Evolutionary conservation across 2,888 invertebrate species (phyloP).

Genomic region (Neria commutata): DNA sequence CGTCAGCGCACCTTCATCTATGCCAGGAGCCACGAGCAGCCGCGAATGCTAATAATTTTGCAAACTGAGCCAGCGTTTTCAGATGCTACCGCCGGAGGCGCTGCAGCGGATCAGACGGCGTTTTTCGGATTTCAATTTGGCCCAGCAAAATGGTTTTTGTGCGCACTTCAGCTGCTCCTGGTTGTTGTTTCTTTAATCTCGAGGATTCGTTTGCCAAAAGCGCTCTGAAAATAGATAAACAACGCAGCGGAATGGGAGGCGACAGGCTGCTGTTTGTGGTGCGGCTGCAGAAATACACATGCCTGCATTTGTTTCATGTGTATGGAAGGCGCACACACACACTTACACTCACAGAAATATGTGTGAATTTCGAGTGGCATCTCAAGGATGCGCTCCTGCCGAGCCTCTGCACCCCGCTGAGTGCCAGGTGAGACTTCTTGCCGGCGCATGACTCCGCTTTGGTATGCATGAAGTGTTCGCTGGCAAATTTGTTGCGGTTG

Average conservation of each 20-base stretch:
- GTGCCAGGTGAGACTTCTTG: slow-evolving; percentile 2
- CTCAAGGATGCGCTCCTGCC: slow-evolving; percentile 2
- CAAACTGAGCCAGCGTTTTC: slow-evolving; percentile 23
- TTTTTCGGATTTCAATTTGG: slow-evolving; percentile 54
- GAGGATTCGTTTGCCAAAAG: slow-evolving; percentile 44
- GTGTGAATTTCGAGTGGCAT: slow-evolving; percentile 2
- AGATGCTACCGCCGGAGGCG: not conserved
- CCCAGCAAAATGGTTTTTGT: slow-evolving; percentile 28
- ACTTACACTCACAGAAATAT: too few relatives aligned
- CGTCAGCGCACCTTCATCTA: slow-evolving; percentile 11
- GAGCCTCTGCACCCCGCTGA: not conserved
- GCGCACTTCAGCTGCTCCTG: slow-evolving; percentile 1
- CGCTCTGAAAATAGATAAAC: slow-evolving; percentile 6
- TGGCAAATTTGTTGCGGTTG: slow-evolving; percentile 49
- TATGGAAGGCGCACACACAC: not conserved
- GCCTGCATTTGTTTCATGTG: not conserved
- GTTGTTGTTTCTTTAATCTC: slow-evolving; percentile 45
- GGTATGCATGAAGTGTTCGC: slow-evolving; percentile 53
- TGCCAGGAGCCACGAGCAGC: slow-evolving; percentile 17
- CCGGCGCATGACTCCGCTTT: slow-evolving; percentile 27
- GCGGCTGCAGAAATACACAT: not conserved
- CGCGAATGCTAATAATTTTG: slow-evolving; percentile 37
- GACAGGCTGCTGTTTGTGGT: not conserved
- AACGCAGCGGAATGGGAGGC: not conserved
- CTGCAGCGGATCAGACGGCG: slow-evolving; percentile 14